These are phyloP conservation scores for Mallotus villosus DNA, from an alignment of 2,797 vertebrate species.

Conservation along the genomic window DNA sequence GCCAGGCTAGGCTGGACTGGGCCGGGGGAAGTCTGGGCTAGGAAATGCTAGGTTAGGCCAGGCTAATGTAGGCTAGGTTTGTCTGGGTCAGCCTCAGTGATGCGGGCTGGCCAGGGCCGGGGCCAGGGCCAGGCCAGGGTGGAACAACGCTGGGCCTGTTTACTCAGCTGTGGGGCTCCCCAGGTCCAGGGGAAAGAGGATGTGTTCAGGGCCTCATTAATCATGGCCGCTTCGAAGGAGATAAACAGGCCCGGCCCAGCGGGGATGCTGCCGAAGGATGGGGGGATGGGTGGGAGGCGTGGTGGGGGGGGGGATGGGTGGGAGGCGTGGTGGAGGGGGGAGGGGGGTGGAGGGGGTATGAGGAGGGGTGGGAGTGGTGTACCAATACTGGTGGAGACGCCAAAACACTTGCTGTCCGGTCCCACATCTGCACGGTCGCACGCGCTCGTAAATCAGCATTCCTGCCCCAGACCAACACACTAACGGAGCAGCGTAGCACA, in stretches of 20 bases:
- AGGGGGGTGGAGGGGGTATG: constrained; percentile 38
- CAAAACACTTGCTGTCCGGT: constrained; percentile 74
- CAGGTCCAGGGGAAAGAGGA: constrained; percentile 77
- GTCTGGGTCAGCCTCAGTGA: constrained; percentile 65
- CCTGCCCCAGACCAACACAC: constrained; percentile 59
- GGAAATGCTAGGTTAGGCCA: neutral
- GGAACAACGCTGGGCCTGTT: constrained; percentile 76
- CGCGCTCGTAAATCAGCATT: constrained; percentile 74
- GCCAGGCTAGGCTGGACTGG: neutral
- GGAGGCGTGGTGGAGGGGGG: constrained; percentile 22
- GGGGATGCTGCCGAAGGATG: constrained; percentile 67
- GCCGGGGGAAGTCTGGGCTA: neutral
- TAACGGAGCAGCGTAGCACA: constrained; percentile 41
- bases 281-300: constrained; percentile 48
- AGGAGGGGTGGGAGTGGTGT: constrained; percentile 21
- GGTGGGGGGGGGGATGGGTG: constrained; percentile 31
- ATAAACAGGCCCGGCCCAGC: constrained; percentile 83
- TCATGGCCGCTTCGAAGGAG: constrained; percentile 83
- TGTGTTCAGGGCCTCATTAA: constrained; percentile 86
- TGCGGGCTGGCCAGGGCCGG: constrained; percentile 49
- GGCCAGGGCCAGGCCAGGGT: constrained; percentile 59
- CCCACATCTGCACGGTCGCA: constrained; percentile 70
- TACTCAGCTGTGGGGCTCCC: constrained; percentile 86
- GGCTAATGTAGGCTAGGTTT: neutral
- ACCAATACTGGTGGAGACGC: constrained; percentile 63